These are phyloP conservation scores for Burhinus bistriatus DNA, from an alignment of 2,113 vertebrate genomes.

Conservation along the genomic window DNA sequence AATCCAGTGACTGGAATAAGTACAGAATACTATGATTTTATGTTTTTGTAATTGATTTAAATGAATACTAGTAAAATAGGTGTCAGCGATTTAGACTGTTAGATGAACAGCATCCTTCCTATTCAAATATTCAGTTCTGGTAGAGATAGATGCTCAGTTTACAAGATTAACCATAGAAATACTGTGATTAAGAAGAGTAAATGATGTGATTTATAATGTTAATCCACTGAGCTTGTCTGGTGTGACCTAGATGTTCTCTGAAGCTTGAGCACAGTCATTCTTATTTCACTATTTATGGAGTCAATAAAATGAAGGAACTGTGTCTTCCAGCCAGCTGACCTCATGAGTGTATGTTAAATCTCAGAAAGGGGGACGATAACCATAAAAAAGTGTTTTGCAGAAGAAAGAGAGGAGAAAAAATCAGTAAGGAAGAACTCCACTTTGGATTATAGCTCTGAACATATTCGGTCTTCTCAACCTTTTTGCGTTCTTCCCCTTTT, in stretches of 20 bases:
- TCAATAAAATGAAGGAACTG: conserved; percentile 45
- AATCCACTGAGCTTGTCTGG: background rate
- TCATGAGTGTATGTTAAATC: background rate
- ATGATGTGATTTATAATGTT: conserved; percentile 1
- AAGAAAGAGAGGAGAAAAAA: background rate
- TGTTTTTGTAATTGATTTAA: background rate
- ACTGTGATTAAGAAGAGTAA: background rate
- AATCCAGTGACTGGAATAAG: background rate
- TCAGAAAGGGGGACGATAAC: background rate
- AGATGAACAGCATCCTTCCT: background rate
- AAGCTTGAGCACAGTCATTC: background rate
- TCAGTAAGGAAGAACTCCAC: background rate
- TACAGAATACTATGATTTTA: background rate
- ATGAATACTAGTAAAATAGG: background rate
- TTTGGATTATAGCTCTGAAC: background rate
- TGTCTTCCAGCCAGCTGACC: conserved; percentile 29
- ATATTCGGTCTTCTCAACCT: background rate
- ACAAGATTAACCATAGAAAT: background rate
- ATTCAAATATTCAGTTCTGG: background rate
- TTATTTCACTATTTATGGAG: conserved; percentile 35
- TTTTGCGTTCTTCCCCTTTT: background rate
- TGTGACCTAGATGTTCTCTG: conserved; percentile 45
- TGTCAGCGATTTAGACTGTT: background rate
- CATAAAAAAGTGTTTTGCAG: background rate
- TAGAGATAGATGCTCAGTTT: background rate